Evolutionary conservation across 23 tunicate species (phyloP), one percentile per base, ranked within the genome.

Genomic region (Diplosoma virens): DNA sequence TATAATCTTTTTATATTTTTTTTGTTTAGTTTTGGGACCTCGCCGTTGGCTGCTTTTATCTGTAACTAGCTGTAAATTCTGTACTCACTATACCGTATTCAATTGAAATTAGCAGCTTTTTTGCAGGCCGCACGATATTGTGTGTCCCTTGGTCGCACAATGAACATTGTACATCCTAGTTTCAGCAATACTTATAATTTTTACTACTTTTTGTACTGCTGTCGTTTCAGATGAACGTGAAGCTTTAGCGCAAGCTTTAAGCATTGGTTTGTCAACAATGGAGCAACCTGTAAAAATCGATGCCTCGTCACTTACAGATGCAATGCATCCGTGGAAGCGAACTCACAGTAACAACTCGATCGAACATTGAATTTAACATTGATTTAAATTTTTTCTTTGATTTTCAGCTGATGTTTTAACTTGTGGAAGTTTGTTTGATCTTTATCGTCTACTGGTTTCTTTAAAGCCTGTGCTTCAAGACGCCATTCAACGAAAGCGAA

Each of bases 391-490:
- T 41, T 41, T 41, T 41, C 14, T 41, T 7, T 41, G 50, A 7
- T 56, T 16, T 56, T 56, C 25, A 5, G 64, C 64, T 36, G 82
- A 84, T 30, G 89, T 47, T 14, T 50, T 76, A 18, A 17, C 47
- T 3, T 55, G 60, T 56, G 89, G 76, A 5, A 76, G 56, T 29
- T 34, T 68, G 2, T 36, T 70, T 20, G 91, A 85, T 80, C 47
- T 85, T 32, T 81, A 85, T 33, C 87, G 80, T 7, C 41, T 92
- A 16, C 76, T 92, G 47, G 61, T 70, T 28, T 84, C 83, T 30
- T 48, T 95, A 37, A 84, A 89, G 61, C 96, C 96, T 21, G 76
- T 82, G 18, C 63, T 95, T 26, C 99, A 95, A 71, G 93, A 95
- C 37, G 99, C 99, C 1, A 89, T 95, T n/a, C 99, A 95, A 54